Percentiles rank a stretch among this genome's conserved stretches.
Conservation (phyloP, 2,113 vertebrate species). For the Montifringilla adamsi region DNA sequence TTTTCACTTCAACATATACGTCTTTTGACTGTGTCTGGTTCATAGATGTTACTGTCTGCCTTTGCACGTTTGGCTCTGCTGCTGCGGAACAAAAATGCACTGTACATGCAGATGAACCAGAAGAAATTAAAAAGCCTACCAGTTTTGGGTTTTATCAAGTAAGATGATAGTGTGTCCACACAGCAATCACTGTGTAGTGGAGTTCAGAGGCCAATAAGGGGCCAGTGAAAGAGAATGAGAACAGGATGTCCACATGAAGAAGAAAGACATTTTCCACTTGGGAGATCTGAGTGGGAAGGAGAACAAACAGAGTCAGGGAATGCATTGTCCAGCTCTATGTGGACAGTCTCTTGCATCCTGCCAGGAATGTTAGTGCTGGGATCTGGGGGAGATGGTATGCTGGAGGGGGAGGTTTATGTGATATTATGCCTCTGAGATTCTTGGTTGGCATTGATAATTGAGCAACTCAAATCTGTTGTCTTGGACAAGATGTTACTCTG, state of each 20-base stretch:
- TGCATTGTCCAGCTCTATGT: fast-evolving
- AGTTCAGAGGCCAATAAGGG: not conserved
- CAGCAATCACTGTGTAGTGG: not conserved
- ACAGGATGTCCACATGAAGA: not conserved
- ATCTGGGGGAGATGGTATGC: fast-evolving
- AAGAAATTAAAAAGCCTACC: not conserved
- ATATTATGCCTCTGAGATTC: not conserved
- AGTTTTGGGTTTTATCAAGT: not conserved
- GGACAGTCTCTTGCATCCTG: not conserved
- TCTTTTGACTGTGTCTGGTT: not conserved
- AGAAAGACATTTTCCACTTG: not conserved
- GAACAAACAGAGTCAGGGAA: not conserved
- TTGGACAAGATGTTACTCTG: not conserved
- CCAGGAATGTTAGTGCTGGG: not conserved
- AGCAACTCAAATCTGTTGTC: not conserved
- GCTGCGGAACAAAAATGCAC: not conserved
- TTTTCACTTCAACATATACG: not conserved
- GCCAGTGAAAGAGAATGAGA: not conserved
- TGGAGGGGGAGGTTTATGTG: not conserved
- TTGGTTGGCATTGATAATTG: not conserved
- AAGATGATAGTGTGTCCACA: too few relatives aligned
- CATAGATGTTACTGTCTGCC: not conserved
- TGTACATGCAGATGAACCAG: not conserved
- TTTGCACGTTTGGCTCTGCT: not conserved
- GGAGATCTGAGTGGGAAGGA: not conserved